These are phyloP conservation scores for Cyclargus thomasi DNA, from an alignment of 1,140 invertebrate genomes.

Conservation along the genomic window DNA sequence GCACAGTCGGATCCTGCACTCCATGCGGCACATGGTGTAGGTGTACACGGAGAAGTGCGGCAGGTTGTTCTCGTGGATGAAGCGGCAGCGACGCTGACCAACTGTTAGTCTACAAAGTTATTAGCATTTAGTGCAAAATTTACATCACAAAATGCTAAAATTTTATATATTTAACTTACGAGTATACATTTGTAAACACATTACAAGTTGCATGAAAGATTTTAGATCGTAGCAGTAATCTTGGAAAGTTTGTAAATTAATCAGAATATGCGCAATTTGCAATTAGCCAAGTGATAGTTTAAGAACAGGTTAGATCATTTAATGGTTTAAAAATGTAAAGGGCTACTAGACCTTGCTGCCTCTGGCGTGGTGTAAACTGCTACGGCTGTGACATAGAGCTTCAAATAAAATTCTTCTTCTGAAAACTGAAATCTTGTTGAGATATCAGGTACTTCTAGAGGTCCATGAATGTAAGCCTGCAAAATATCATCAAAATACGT, in stretches of 20 bases:
- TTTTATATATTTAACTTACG: no score
- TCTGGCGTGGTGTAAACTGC: conserved; percentile 66
- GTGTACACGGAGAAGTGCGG: conserved; percentile 78
- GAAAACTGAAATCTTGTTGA: conserved; percentile 73
- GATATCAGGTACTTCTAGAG: conserved; percentile 77
- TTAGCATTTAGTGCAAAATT: no score
- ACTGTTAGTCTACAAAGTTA: conserved; percentile 70
- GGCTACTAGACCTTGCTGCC: conserved; percentile 51
- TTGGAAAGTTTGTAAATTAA: no score
- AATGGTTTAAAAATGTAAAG: background rate
- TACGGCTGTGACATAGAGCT: conserved; percentile 65
- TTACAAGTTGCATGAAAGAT: no score
- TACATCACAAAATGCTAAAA: no score
- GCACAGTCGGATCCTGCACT: conserved; percentile 78
- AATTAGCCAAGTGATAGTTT: no score
- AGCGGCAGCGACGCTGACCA: conserved; percentile 79
- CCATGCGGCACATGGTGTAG: conserved; percentile 79
- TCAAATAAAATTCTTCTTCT: conserved; percentile 64
- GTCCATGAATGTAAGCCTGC: conserved; percentile 77
- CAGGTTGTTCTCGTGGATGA: conserved; percentile 78
- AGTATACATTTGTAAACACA: no score
- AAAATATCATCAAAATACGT: conserved; percentile 30
- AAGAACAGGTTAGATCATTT: no score
- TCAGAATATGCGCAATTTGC: no score
- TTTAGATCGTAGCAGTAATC: no score